These are phyloP conservation scores for Maconellicoccus hirsutus DNA, from an alignment of 1,140 invertebrate genomes.

Conservation along the genomic window DNA sequence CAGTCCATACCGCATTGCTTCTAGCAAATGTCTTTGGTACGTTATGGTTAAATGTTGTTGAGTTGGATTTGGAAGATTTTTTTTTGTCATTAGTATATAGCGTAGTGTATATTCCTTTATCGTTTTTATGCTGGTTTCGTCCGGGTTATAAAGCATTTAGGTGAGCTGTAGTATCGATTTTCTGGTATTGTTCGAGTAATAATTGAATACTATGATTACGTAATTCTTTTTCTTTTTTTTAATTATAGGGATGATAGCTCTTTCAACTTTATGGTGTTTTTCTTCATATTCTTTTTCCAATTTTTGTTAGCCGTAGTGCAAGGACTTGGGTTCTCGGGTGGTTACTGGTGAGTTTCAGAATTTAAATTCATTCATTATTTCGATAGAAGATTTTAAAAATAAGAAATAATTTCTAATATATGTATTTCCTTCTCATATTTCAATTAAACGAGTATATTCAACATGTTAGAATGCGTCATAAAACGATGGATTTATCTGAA, in stretches of 20 bases:
- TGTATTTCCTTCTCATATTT: no score
- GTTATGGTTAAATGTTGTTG: constrained; percentile 50
- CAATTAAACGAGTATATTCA: no score
- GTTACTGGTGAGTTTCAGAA: constrained; percentile 62
- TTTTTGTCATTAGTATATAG: constrained; percentile 82
- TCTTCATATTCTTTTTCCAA: constrained; percentile 99
- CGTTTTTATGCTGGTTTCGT: constrained; percentile 94
- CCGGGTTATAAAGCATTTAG: constrained; percentile 77
- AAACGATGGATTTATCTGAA: no score
- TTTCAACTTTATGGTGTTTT: constrained; percentile 99
- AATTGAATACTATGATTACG: no score
- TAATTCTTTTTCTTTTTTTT: no score
- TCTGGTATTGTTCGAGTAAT: not conserved
- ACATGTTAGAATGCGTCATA: no score
- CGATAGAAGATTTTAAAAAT: no score
- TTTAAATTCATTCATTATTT: no score
- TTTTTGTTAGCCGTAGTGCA: constrained; percentile 79
- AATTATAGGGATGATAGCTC: constrained; percentile 81
- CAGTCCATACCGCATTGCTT: constrained; percentile 79
- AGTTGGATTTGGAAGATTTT: constrained; percentile 59
- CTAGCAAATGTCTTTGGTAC: constrained; percentile 76
- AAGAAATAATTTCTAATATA: no score
- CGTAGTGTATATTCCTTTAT: constrained; percentile 86
- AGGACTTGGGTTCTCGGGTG: constrained; percentile 68
- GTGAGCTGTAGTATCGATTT: constrained; percentile 39